Base-by-base conservation (phyloP, 2,888 invertebrate species). In the Amphiduros pacificus region DNA sequence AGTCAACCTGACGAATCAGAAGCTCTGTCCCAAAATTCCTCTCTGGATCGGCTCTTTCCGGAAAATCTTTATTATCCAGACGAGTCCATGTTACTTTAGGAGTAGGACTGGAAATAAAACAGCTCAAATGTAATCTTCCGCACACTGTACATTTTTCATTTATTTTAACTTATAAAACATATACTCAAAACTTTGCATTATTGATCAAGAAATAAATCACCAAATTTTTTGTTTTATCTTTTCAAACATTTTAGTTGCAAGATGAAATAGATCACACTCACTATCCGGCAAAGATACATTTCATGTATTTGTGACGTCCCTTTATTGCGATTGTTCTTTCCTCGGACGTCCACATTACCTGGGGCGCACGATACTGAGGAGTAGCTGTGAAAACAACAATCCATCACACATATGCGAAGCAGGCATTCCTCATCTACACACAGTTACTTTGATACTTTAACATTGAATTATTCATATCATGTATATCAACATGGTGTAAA, bases 41-140 rank as follows among this genome's bases (percentile, higher is more conserved):
- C 77, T 79, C 56, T 82, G 77, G 31, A 83, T 75, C 17, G 74
- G 73, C 5, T 77, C 74, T 22, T 82, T 75, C 29, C 94, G 86
- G 55, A 20, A 52, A 9, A 20, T 36, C 40, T 22, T 36, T 22
- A n/a, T 87, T 83, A 20, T 85, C 84, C 75, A 91, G 87, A 83
- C 93, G 94, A 70, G 87, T 88, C 98, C 98, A 99, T 14, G 91
- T 88, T 3, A 93, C 92, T 82, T 94, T 91, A 0, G 98, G 98
- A 56, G 97, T 84, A 0, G 98, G 98, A 71, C 91, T 91, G 82
- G 32, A 54, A 26, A 55, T 22, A 62, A 32, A 55, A n/a, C n/a
- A n/a, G n/a, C n/a, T n/a, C n/a, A n/a, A n/a, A n/a, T n/a, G n/a
- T n/a, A n/a, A n/a, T n/a, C n/a, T n/a, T n/a, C n/a, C n/a, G n/a